Percentiles rank a stretch among this genome's conserved stretches.
phyloP scores from a whole-genome alignment of 2,113 vertebrate species.

The Muntiacus muntjak region DNA sequence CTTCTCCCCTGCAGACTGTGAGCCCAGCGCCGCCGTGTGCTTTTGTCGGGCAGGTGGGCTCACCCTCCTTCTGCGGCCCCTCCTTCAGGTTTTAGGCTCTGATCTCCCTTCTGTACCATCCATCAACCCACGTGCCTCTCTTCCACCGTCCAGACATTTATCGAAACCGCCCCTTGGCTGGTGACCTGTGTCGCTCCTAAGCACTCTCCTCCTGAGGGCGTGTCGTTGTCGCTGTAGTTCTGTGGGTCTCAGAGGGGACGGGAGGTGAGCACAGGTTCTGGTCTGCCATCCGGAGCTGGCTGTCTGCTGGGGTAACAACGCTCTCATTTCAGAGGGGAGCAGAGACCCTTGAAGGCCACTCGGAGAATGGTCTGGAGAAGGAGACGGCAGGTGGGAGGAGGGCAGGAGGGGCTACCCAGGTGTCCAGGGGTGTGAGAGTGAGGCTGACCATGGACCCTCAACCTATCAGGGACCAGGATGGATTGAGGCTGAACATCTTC shows the following conservation, averaged over 20 bases:
- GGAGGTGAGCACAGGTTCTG: no score
- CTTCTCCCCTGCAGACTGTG: background rate
- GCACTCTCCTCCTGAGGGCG: fast-evolving
- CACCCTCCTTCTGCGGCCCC: fast-evolving
- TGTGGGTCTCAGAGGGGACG: background rate
- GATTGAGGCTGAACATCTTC: background rate
- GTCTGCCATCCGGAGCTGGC: background rate
- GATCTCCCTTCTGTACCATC: background rate
- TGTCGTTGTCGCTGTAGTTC: fast-evolving
- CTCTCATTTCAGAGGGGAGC: background rate
- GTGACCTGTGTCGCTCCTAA: fast-evolving
- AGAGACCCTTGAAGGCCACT: background rate
- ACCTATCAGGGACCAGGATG: background rate
- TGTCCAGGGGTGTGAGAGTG: background rate
- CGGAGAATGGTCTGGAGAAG: background rate
- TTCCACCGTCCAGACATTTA: background rate
- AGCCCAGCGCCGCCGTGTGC: fast-evolving
- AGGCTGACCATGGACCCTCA: background rate
- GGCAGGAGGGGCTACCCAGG: background rate
- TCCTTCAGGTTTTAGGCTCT: fast-evolving
- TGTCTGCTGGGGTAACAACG: fast-evolving
- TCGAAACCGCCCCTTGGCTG: fast-evolving
- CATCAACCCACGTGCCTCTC: fast-evolving
- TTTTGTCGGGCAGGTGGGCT: background rate
- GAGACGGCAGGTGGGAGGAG: fast-evolving